Conservation (phyloP, 2,888 invertebrate species). For the Leptopilina myrica region DNA sequence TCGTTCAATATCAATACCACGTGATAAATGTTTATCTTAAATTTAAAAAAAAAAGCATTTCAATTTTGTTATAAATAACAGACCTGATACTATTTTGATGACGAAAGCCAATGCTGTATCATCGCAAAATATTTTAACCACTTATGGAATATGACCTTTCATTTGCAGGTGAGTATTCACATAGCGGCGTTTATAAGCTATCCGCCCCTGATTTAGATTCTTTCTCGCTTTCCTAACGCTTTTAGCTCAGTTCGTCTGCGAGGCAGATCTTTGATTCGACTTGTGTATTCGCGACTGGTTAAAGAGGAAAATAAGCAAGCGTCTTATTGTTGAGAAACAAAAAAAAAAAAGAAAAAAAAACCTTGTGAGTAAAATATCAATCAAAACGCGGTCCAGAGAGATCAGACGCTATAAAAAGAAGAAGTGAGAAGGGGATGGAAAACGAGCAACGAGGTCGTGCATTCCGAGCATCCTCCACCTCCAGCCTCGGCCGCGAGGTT, state of each 20-base stretch:
- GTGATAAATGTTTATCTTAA: too few species aligned
- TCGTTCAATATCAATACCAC: too few species aligned
- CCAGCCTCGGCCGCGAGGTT: slow-evolving; percentile 83
- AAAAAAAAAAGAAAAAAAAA: too few species aligned
- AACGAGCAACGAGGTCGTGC: slow-evolving; percentile 85
- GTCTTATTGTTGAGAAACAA: background rate
- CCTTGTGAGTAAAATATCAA: background rate
- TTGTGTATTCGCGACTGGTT: slow-evolving; percentile 47
- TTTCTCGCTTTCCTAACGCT: slow-evolving; percentile 33
- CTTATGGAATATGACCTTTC: too few species aligned
- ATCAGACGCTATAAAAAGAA: slow-evolving; percentile 51
- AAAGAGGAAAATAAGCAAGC: slow-evolving; percentile 43
- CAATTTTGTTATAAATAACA: too few species aligned
- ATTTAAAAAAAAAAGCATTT: too few species aligned
- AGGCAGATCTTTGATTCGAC: slow-evolving; percentile 54
- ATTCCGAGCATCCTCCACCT: slow-evolving; percentile 82
- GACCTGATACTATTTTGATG: too few species aligned
- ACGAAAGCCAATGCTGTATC: too few species aligned
- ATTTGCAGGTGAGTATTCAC: slow-evolving; percentile 9
- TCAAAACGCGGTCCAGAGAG: background rate
- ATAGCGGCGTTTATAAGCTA: background rate
- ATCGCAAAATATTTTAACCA: too few species aligned
- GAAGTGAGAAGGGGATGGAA: slow-evolving; percentile 79
- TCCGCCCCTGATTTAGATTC: slow-evolving; percentile 44
- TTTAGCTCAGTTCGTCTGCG: slow-evolving; percentile 52